Conservation (phyloP, 2,113 vertebrate species). For the Tympanuchus pallidicinctus region DNA sequence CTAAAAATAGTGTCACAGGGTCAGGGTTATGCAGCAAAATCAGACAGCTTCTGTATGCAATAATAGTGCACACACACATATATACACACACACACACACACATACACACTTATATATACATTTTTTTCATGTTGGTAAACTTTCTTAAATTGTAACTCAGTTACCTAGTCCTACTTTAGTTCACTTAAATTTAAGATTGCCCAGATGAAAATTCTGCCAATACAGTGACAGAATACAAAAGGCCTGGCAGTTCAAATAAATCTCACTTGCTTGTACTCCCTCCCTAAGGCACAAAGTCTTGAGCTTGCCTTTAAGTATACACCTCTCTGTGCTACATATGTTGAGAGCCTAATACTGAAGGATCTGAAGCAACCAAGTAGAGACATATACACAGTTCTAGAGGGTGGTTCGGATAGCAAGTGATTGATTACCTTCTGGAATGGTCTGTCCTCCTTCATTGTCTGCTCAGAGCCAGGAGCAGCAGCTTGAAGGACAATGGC, state of each 20-base stretch:
- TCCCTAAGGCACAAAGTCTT: neutral
- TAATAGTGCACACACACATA: neutral
- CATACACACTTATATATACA: neutral
- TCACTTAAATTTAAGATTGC: neutral
- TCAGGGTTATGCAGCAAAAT: constrained; percentile 38
- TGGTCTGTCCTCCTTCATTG: neutral
- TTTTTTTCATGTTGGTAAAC: neutral
- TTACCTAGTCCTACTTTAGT: neutral
- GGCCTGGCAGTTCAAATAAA: neutral
- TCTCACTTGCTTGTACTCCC: neutral
- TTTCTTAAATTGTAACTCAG: neutral
- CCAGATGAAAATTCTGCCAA: constrained; percentile 1
- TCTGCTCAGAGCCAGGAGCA: neutral
- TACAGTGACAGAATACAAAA: neutral
- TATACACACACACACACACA: neutral
- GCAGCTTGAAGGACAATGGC: neutral
- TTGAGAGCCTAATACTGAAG: neutral
- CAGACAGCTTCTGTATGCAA: neutral
- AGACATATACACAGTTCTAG: neutral
- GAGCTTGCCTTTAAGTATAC: neutral
- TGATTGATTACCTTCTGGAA: neutral
- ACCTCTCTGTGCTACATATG: neutral
- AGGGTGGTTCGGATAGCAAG: neutral
- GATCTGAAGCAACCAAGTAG: neutral
- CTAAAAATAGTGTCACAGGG: constrained; percentile 4